Percentiles rank a stretch among this genome's conserved stretches.
These are phyloP conservation scores for Apotomis betuletana DNA, from an alignment of 2,888 invertebrate genomes.

Conservation along the genomic window DNA sequence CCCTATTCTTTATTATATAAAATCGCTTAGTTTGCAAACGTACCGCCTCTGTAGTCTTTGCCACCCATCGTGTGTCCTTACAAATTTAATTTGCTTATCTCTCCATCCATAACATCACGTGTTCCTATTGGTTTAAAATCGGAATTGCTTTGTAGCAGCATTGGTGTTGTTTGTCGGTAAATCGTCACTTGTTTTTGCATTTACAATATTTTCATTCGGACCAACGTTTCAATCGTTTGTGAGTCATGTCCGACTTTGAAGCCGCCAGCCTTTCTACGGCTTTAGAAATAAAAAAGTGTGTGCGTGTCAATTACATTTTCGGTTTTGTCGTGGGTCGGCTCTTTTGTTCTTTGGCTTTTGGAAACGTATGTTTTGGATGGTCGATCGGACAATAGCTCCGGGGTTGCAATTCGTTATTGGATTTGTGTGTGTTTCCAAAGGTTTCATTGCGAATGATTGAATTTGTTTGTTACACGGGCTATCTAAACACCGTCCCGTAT, in stretches of 20 bases:
- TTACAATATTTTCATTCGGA: slow-evolving; percentile 62
- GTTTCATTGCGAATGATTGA: slow-evolving; percentile 37
- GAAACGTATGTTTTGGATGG: slow-evolving; percentile 47
- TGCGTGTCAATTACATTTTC: slow-evolving; percentile 62
- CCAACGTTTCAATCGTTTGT: slow-evolving; percentile 67
- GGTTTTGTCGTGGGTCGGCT: slow-evolving; percentile 49
- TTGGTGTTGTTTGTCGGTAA: slow-evolving; percentile 51
- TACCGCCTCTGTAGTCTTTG: slow-evolving; percentile 66
- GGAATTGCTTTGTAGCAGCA: slow-evolving; percentile 43
- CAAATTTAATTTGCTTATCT: slow-evolving; percentile 46
- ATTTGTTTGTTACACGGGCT: slow-evolving; percentile 19
- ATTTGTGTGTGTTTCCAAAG: slow-evolving; percentile 30
- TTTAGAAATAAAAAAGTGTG: slow-evolving; percentile 51
- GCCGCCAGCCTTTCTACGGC: slow-evolving; percentile 60
- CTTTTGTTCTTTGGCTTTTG: slow-evolving; percentile 45
- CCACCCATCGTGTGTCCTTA: slow-evolving; percentile 69
- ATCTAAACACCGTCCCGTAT: neutral
- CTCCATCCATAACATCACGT: slow-evolving; percentile 33
- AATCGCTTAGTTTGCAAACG: slow-evolving; percentile 73
- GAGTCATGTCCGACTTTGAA: slow-evolving; percentile 73
- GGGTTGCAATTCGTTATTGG: slow-evolving; percentile 46
- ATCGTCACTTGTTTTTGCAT: slow-evolving; percentile 62
- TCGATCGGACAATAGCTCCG: slow-evolving; percentile 60
- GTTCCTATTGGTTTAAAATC: slow-evolving; percentile 44
- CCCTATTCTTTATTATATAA: slow-evolving; percentile 62